Evolutionary conservation across 2,888 invertebrate species (phyloP).

Genomic region (Caprella mutica): DNA sequence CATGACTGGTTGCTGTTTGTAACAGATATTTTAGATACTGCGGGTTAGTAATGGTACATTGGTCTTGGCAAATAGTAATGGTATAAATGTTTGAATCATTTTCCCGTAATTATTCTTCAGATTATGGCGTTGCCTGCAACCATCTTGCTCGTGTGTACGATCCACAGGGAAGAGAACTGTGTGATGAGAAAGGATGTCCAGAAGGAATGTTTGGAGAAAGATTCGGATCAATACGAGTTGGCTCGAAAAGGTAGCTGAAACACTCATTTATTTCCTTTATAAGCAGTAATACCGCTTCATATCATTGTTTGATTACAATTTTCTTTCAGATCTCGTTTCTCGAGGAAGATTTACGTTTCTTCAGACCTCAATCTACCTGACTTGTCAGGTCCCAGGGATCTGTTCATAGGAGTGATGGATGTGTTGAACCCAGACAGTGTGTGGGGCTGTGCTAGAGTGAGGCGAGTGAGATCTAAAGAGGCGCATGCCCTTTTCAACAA

Average conservation of each 20-base stretch:
- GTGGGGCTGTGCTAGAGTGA: constrained; percentile 68
- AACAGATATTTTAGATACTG: constrained; percentile 67
- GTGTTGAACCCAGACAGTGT: constrained; percentile 61
- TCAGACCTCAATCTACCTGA: constrained; percentile 56
- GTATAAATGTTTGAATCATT: too few species aligned
- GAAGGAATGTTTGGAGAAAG: constrained; percentile 64
- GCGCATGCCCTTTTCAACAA: constrained; percentile 38
- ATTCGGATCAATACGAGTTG: constrained; percentile 50
- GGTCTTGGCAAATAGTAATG: too few species aligned
- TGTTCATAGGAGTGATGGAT: constrained; percentile 68
- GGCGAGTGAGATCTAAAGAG: constrained; percentile 36
- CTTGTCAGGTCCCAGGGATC: constrained; percentile 46
- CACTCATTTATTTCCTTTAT: background rate
- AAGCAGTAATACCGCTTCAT: background rate
- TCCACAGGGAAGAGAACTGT: constrained; percentile 55
- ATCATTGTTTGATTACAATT: background rate
- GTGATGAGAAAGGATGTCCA: constrained; percentile 37
- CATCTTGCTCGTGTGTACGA: constrained; percentile 73
- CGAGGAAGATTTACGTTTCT: constrained; percentile 54
- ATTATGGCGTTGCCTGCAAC: constrained; percentile 65
- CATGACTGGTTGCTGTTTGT: constrained; percentile 82
- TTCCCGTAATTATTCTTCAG: too few species aligned
- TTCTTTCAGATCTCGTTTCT: constrained; percentile 34
- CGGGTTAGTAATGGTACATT: constrained; percentile 12
- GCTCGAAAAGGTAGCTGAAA: constrained; percentile 30